These are phyloP conservation scores for Axinella damicornis DNA, from an alignment of 37 sponge, comb jelly and placozoan species.

Conservation along the genomic window DNA sequence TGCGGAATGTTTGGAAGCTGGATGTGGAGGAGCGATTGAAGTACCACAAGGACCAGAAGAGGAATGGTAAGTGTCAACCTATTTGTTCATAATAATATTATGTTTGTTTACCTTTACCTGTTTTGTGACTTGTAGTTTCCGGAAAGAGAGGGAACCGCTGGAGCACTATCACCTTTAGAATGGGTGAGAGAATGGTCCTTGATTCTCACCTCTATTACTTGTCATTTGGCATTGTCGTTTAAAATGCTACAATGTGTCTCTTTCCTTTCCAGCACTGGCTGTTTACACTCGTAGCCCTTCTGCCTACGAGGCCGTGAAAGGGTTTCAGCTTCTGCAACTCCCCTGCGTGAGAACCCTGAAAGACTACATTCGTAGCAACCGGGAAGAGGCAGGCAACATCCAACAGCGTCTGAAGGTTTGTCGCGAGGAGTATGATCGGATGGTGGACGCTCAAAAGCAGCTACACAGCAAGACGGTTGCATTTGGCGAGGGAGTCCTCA, in stretches of 20 bases:
- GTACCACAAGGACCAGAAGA: conserved; percentile 16
- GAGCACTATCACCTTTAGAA: conserved; percentile 8
- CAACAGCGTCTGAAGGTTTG: neutral
- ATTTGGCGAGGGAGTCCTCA: conserved; percentile 1
- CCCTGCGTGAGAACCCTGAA: conserved; percentile 5
- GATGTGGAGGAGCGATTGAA: conserved; percentile 2
- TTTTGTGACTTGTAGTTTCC: neutral
- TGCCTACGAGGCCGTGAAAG: conserved; percentile 32
- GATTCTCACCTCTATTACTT: no score
- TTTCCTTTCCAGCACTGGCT: conserved; percentile 14
- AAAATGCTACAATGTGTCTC: no score
- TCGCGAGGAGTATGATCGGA: neutral
- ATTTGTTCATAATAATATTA: neutral
- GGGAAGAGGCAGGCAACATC: neutral
- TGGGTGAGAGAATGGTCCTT: no score
- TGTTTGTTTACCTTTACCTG: neutral
- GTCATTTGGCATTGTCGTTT: neutral
- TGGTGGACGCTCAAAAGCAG: neutral
- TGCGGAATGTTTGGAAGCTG: neutral
- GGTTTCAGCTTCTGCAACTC: conserved; percentile 9
- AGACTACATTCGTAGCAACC: conserved; percentile 1
- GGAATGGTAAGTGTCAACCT: conserved; percentile 25
- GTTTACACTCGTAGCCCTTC: conserved; percentile 27
- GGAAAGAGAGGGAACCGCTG: conserved; percentile 3
- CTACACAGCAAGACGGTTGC: neutral